Evolutionary conservation across 92 coral and sea anemone species (phyloP).

Genomic region (Meandrina meandrites): DNA sequence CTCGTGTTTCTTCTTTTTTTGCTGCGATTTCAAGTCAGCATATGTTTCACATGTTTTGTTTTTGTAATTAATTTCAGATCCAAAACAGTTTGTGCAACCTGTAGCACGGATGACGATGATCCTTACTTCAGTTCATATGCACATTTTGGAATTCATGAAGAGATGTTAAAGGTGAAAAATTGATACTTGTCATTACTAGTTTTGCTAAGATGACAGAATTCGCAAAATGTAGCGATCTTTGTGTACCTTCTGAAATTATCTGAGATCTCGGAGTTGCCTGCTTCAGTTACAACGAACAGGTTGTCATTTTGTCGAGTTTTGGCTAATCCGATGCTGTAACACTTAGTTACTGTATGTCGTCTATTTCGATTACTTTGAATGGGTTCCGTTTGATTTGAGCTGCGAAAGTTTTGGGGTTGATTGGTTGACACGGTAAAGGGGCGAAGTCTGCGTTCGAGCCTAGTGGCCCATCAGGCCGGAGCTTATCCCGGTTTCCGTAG

Average conservation of each 20-base stretch:
- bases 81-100: constrained; percentile 18
- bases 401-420: too few species aligned
- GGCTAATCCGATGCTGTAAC: too few species aligned
- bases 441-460: too few species aligned
- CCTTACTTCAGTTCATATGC: constrained; percentile 92
- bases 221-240: not conserved
- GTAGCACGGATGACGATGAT: constrained; percentile 48
- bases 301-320: too few species aligned
- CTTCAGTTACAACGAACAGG: too few species aligned
- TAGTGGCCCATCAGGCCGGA: too few species aligned
- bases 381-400: too few species aligned
- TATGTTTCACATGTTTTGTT: not conserved
- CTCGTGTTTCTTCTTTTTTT: not conserved
- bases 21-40: not conserved
- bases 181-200: not conserved
- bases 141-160: constrained; percentile 94
- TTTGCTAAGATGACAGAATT: not conserved
- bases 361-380: too few species aligned
- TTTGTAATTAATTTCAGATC: constrained; percentile 18
- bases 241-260: not conserved
- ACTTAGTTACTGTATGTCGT: too few species aligned
- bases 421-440: too few species aligned
- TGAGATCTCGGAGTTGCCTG: too few species aligned
- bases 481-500: too few species aligned
- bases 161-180: constrained; percentile 84